Percentiles rank a stretch among this genome's conserved stretches.
Evolutionary conservation across 2,888 invertebrate genomes (phyloP).

Genomic region (Caenorhabditis virilis): DNA sequence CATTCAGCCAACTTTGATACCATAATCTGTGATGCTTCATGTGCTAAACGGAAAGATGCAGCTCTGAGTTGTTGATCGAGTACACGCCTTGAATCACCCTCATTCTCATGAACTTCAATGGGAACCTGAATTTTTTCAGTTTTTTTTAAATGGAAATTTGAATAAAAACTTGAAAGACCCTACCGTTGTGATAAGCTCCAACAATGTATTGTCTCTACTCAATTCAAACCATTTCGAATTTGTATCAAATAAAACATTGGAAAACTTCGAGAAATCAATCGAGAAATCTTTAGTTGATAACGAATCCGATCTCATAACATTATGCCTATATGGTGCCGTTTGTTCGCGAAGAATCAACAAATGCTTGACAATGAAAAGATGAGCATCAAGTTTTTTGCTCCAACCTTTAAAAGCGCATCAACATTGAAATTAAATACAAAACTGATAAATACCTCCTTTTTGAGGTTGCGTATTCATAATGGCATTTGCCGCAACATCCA

Average conservation of each 20-base stretch:
- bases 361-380: conserved; percentile 97
- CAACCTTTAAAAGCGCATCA: conserved; percentile 65
- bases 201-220: conserved; percentile 84
- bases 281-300: conserved; percentile 87
- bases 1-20: conserved; percentile 46
- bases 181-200: conserved; percentile 80
- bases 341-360: conserved; percentile 93
- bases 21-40: conserved; percentile 52
- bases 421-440: not conserved
- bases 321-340: conserved; percentile 79
- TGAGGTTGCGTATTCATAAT: conserved; percentile 73
- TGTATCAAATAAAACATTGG: conserved; percentile 68
- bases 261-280: conserved; percentile 89
- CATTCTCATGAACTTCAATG: conserved; percentile 87
- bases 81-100: conserved; percentile 91
- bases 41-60: conserved; percentile 59
- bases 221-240: conserved; percentile 80
- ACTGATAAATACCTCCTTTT: conserved; percentile 19
- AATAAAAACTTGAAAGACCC: conserved; percentile 1
- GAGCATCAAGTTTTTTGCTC: conserved; percentile 80
- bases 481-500: conserved; percentile 80
- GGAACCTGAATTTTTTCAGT: conserved; percentile 77
- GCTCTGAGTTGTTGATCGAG: conserved; percentile 89
- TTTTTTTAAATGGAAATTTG: not conserved
- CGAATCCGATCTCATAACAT: conserved; percentile 70